Conservation (phyloP, 2,797 vertebrate genomes). For the Melanotaenia maccullochi region DNA sequence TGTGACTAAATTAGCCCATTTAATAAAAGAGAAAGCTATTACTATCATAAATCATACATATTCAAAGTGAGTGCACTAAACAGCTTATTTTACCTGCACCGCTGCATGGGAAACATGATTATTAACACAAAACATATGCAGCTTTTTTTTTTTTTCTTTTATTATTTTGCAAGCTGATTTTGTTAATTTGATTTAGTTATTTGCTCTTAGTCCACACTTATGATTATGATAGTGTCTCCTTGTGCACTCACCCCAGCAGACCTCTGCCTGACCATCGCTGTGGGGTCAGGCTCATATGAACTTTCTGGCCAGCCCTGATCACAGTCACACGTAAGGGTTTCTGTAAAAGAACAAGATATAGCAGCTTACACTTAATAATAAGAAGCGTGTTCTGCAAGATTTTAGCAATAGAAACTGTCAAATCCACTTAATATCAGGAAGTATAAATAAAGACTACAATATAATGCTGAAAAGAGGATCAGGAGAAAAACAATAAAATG, state of each 20-base stretch:
- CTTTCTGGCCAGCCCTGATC: constrained; percentile 84
- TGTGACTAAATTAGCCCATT: neutral
- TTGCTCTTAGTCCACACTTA: neutral
- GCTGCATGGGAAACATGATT: neutral
- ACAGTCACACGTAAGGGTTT: constrained; percentile 88
- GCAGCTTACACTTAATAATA: constrained; percentile 6
- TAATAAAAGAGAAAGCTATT: neutral
- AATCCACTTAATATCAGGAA: neutral
- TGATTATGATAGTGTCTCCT: neutral
- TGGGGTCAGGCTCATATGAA: constrained; percentile 89
- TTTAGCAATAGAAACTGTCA: neutral
- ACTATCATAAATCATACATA: neutral
- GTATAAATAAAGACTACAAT: neutral
- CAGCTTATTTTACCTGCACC: neutral
- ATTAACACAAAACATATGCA: neutral
- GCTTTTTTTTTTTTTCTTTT: neutral
- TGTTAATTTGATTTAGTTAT: neutral
- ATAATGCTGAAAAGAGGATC: neutral
- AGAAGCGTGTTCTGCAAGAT: neutral
- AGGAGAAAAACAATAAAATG: neutral
- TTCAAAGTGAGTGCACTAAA: neutral
- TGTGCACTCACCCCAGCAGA: constrained; percentile 87
- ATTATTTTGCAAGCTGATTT: neutral
- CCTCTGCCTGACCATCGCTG: constrained; percentile 93
- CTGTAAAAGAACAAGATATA: constrained; percentile 71